phyloP scores from a whole-genome alignment of 37 sponge, comb jelly and placozoan genomes.

The Tethya wilhelma region DNA sequence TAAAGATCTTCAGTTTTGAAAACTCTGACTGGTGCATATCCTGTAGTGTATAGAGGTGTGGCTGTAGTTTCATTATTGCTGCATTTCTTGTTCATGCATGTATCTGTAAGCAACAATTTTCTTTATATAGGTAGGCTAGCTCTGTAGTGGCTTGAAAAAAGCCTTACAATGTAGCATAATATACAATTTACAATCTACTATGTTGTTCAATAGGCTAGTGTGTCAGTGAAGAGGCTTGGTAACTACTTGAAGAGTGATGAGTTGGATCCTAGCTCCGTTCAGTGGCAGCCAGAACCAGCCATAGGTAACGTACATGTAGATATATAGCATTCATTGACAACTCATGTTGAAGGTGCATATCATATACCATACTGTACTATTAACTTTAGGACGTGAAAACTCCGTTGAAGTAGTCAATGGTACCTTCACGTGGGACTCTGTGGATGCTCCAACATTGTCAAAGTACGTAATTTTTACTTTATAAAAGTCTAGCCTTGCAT shows the following conservation, averaged over 20 bases:
- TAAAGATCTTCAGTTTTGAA: background rate
- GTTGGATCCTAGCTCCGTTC: slow-evolving; percentile 79
- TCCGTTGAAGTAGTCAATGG: slow-evolving; percentile 58
- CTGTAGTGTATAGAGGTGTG: too few species aligned
- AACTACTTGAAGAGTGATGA: slow-evolving; percentile 84
- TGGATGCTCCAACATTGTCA: slow-evolving; percentile 42
- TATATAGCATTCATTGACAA: too few species aligned
- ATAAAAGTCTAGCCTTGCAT: background rate
- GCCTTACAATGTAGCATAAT: background rate
- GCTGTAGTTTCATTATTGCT: too few species aligned
- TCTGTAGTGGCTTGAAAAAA: background rate
- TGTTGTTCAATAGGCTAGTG: slow-evolving; percentile 72
- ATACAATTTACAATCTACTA: background rate
- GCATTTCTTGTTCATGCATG: too few species aligned
- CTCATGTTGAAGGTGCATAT: too few species aligned
- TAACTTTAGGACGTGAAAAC: slow-evolving; percentile 31
- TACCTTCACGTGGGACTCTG: slow-evolving; percentile 82
- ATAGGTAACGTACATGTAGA: slow-evolving; percentile 46
- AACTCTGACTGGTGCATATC: too few species aligned
- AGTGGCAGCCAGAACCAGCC: slow-evolving; percentile 42
- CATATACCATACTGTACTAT: too few species aligned
- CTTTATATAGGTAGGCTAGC: too few species aligned
- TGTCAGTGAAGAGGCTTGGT: slow-evolving; percentile 83
- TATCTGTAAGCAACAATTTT: too few species aligned
- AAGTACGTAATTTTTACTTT: slow-evolving; percentile 38